Evolutionary conservation across 2,888 invertebrate species (phyloP).

Genomic region (Drosophila setosimentum): DNA sequence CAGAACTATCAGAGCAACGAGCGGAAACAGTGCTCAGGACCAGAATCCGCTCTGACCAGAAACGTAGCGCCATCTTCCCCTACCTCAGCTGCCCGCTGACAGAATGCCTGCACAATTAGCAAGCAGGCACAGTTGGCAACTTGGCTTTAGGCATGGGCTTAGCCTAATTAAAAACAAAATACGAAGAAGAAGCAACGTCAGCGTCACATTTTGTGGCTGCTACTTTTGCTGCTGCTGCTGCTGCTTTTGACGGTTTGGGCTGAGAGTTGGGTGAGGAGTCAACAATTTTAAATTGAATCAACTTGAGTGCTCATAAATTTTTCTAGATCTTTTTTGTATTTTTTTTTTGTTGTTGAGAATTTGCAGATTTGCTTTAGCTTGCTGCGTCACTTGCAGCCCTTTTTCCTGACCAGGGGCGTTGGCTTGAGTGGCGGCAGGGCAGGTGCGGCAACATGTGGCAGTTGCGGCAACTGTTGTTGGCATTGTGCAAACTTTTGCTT

Average conservation of each 20-base stretch:
- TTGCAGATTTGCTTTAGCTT: constrained; percentile 28
- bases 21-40: constrained; percentile 36
- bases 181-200: constrained; percentile 43
- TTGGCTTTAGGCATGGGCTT: constrained; percentile 69
- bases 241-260: constrained; percentile 9
- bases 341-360: constrained; percentile 18
- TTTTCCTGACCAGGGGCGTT: constrained; percentile 27
- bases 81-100: not conserved
- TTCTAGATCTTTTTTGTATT: constrained; percentile 52
- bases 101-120: constrained; percentile 55
- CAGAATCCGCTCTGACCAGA: constrained; percentile 13
- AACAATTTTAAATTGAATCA: constrained; percentile 75
- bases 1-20: constrained; percentile 9
- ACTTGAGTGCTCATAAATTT: constrained; percentile 78
- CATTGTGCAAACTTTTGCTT: constrained; percentile 63
- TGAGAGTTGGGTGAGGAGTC: not conserved
- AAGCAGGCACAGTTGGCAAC: constrained; percentile 68
- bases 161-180: constrained; percentile 77
- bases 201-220: constrained; percentile 67
- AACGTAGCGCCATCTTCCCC: not conserved
- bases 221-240: constrained; percentile 9
- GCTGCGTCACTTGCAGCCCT: constrained; percentile 68
- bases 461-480: constrained; percentile 35
- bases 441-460: constrained; percentile 18
- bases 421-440: constrained; percentile 3